Evolutionary conservation across 2,888 invertebrate species (phyloP), one percentile per base, ranked within the genome.

Genomic region (Arctia plantaginis): DNA sequence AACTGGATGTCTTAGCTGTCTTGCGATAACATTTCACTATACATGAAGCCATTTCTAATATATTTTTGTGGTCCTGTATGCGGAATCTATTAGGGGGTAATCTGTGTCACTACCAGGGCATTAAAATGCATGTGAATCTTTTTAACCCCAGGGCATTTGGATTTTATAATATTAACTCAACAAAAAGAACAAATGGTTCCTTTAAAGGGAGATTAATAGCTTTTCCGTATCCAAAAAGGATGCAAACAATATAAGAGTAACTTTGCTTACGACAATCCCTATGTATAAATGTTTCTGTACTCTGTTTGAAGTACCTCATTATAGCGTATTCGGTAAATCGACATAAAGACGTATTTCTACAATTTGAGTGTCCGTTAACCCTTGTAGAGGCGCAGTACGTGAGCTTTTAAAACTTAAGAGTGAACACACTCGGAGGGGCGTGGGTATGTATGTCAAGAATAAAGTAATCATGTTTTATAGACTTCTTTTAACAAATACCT

Each of bases 281-380:
- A 55, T 8, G 51, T 55, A 55, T n/a, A 55, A 55, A 64, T 18
- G 64, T 20, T 64, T 30, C 15, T 33, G 33, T 64, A 30, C 30
- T 64, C 33, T 64, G 18, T 55, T 55, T 55, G 51, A 55, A 55
- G 51, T 55, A 55, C 51, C 51, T 55, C 51, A 55, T 55, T 59
- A 27, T 13, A 59, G 27, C 59, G 59, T 59, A 59, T 59, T 59
- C 27, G 13, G 59, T 59, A 59, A 27, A 59, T 27, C 59, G 15
- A 59, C 59, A 59, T 59, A 59, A 27, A 59, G n/a, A 59, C n/a
- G 27, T 59, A 59, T 35, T 66, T 66, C n/a, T 41, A 39, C 35
- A 39, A 27, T 59, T 59, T 59, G 59, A 59, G 59, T 55, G 51
- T 59, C 27, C 59, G 27, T 59, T 59, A 59, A 59, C 59, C 27